Conservation (phyloP, 1,140 invertebrate species). For the Galendromus occidentalis region DNA sequence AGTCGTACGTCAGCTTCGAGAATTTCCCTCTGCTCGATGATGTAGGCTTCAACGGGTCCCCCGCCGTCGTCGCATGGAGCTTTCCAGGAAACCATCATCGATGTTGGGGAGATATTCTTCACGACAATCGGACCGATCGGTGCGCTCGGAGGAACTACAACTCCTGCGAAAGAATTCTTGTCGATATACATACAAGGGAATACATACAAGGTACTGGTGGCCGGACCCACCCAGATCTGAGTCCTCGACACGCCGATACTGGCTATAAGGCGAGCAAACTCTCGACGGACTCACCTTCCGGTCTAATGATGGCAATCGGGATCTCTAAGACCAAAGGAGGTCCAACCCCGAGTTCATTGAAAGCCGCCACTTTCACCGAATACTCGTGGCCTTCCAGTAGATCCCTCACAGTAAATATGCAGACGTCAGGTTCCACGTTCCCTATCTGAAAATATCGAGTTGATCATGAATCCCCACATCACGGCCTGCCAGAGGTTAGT, state of each 20-base stretch:
- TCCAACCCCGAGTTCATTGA: conserved; percentile 83
- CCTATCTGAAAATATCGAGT: conserved; percentile 33
- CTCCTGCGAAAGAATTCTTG: neutral
- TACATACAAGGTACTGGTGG: too few relatives aligned
- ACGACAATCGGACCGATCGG: neutral
- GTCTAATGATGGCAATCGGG: conserved; percentile 59
- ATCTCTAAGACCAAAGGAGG: conserved; percentile 81
- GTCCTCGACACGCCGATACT: too few relatives aligned
- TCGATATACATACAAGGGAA: too few relatives aligned
- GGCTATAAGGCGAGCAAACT: too few relatives aligned
- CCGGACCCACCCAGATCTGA: too few relatives aligned
- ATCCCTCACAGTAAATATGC: conserved; percentile 59
- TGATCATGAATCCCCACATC: neutral
- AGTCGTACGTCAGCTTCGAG: neutral
- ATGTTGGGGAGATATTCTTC: neutral
- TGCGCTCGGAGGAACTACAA: neutral
- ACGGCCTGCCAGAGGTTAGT: too few relatives aligned
- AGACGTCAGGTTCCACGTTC: conserved; percentile 52
- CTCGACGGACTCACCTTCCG: conserved; percentile 38
- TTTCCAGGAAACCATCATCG: conserved; percentile 10
- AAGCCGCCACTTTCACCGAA: conserved; percentile 66
- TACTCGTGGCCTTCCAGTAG: conserved; percentile 67
- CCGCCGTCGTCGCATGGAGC: neutral
- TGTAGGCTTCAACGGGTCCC: neutral
- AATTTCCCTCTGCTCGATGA: conserved; percentile 5